Evolutionary conservation across 2,888 invertebrate species (phyloP).

Genomic region (Bombylius discolor): DNA sequence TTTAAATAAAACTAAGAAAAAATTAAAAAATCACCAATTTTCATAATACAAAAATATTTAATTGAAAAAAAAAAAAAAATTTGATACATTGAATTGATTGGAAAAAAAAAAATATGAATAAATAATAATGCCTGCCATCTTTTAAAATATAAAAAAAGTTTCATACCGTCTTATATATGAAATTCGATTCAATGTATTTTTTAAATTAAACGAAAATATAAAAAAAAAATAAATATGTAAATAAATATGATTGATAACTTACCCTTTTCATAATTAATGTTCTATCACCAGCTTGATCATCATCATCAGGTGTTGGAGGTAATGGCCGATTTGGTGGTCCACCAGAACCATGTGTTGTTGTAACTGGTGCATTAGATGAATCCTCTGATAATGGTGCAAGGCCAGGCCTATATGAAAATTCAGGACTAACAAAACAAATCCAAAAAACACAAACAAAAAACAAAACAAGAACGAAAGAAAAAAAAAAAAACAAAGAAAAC

Average conservation of each 20-base stretch:
- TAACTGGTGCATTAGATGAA: conserved; percentile 22
- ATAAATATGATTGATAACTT: conserved; percentile 35
- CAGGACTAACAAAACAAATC: conserved; percentile 49
- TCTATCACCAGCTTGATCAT: conserved; percentile 66
- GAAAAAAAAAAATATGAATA: no score
- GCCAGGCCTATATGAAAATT: conserved; percentile 69
- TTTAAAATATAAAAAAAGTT: no score
- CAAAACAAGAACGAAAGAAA: conserved; percentile 10
- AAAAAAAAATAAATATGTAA: no score
- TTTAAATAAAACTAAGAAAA: background rate
- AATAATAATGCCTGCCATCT: no score
- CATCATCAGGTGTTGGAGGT: conserved; percentile 90
- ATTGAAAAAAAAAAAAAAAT: no score
- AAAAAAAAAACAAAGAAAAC: conserved; percentile 3
- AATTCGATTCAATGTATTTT: no score
- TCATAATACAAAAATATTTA: background rate
- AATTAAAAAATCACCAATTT: conserved; percentile 7
- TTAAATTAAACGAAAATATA: no score
- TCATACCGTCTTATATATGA: no score
- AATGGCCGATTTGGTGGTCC: conserved; percentile 83
- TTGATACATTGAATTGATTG: no score
- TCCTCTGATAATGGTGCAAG: conserved; percentile 50
- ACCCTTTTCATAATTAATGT: conserved; percentile 89
- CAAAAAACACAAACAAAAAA: conserved; percentile 22
- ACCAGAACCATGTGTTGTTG: conserved; percentile 38